phyloP scores from a whole-genome alignment of 1,140 invertebrate genomes.

The Heliothis virescens region DNA sequence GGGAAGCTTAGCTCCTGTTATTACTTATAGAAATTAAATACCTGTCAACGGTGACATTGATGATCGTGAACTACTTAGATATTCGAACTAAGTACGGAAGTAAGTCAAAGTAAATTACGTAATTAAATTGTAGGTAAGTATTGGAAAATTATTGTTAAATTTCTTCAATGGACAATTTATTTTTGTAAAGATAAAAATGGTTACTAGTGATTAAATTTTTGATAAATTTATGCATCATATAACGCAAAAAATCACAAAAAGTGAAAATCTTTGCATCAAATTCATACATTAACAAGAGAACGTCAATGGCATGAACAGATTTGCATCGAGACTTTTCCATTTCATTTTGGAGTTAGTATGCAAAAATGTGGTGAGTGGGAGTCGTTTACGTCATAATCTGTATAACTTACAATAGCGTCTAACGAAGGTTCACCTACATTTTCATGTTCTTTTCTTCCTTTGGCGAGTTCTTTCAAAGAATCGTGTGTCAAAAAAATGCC shows the following conservation, averaged over 20 bases:
- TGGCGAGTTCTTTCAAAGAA: background rate
- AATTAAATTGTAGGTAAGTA: too few relatives aligned
- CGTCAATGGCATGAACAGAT: too few relatives aligned
- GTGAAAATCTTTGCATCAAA: too few relatives aligned
- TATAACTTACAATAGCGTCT: slow-evolving; percentile 3
- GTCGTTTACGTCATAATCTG: slow-evolving; percentile 28
- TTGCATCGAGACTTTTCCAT: background rate
- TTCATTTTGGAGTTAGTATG: background rate
- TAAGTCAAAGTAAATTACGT: too few relatives aligned
- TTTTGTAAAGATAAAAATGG: too few relatives aligned
- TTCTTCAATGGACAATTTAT: too few relatives aligned
- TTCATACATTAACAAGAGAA: too few relatives aligned
- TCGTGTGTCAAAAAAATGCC: too few relatives aligned
- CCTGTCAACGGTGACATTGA: slow-evolving; percentile 18
- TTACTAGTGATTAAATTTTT: too few relatives aligned
- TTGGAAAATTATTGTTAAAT: too few relatives aligned
- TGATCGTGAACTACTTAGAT: background rate
- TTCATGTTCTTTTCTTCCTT: background rate
- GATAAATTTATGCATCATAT: too few relatives aligned
- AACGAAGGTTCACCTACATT: slow-evolving; percentile 32
- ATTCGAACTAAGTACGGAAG: background rate
- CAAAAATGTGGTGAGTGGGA: background rate
- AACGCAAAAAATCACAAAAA: too few relatives aligned
- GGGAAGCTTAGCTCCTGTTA: background rate
- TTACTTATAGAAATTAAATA: slow-evolving; percentile 42